Conservation (phyloP, 1,140 invertebrate species). For the Calliphora vicina region DNA sequence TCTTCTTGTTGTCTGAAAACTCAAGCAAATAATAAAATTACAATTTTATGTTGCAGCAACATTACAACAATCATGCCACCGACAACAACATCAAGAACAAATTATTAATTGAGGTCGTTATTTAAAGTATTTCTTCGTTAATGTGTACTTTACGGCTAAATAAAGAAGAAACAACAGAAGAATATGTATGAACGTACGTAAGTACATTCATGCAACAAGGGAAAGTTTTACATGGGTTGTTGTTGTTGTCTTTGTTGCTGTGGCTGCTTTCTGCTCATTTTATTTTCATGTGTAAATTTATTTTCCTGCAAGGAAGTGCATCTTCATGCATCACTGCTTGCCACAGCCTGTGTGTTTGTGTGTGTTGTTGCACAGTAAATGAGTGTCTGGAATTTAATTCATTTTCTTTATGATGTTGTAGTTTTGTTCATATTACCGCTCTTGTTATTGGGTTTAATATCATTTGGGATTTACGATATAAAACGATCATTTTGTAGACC, state of each 20-base stretch:
- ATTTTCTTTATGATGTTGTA: background rate
- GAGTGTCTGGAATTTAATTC: background rate
- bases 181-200: too few relatives aligned
- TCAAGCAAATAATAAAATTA: background rate
- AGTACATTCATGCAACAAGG: background rate
- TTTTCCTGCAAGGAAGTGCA: background rate
- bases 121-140: background rate
- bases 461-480: background rate
- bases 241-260: too few relatives aligned
- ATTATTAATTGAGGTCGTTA: constrained; percentile 1
- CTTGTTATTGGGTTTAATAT: background rate
- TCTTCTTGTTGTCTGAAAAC: constrained; percentile 25
- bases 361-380: background rate
- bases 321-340: background rate
- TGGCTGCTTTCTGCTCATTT: too few relatives aligned
- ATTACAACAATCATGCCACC: background rate
- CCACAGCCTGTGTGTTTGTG: background rate
- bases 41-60: background rate
- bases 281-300: background rate
- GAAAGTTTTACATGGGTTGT: background rate
- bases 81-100: background rate
- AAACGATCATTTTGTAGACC: background rate
- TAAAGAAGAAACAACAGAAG: too few relatives aligned
- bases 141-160: background rate
- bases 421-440: too few relatives aligned